A percentile compares a stretch with the other conserved stretches of the same genome.
Evolutionary conservation across 2,113 vertebrate genomes (phyloP).

Genomic region (Psittacara wagleri): DNA sequence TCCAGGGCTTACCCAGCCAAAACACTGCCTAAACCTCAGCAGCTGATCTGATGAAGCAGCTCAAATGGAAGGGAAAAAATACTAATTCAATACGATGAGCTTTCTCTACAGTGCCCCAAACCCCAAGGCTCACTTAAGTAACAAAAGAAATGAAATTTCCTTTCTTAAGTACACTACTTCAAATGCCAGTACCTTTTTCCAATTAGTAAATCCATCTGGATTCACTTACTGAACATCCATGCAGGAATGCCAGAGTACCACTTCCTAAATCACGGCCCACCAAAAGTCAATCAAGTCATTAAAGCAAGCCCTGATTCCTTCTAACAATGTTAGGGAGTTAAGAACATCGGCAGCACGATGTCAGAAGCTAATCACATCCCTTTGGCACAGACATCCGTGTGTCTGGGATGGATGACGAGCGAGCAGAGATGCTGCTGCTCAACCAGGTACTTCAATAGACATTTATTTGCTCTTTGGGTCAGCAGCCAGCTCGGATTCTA

Average conservation of each 20-base stretch:
- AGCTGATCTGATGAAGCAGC: not conserved
- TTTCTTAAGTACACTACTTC: not conserved
- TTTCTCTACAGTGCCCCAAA: not conserved
- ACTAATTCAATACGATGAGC: not conserved
- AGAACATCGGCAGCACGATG: rapidly evolving
- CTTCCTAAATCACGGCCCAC: not conserved
- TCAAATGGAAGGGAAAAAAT: not conserved
- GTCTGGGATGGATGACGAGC: rapidly evolving
- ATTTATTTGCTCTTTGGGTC: rapidly evolving
- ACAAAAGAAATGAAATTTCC: not conserved
- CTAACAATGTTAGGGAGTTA: rapidly evolving
- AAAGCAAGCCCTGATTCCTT: not conserved
- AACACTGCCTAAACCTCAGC: not conserved
- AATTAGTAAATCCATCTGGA: not conserved
- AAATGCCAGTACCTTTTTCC: not conserved
- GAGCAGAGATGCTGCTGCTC: not conserved
- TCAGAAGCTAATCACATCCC: not conserved
- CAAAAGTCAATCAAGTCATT: not conserved
- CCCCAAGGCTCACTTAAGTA: not conserved
- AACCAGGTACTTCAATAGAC: not conserved
- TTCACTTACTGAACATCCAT: not conserved
- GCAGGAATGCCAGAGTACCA: not conserved
- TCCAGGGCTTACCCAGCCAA: not conserved
- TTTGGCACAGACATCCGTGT: rapidly evolving
- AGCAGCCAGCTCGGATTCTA: not conserved